Percentiles rank a stretch among this genome's conserved stretches.
phyloP scores from a whole-genome alignment of 2,888 invertebrate genomes.

The Polylopha cassiicola region DNA sequence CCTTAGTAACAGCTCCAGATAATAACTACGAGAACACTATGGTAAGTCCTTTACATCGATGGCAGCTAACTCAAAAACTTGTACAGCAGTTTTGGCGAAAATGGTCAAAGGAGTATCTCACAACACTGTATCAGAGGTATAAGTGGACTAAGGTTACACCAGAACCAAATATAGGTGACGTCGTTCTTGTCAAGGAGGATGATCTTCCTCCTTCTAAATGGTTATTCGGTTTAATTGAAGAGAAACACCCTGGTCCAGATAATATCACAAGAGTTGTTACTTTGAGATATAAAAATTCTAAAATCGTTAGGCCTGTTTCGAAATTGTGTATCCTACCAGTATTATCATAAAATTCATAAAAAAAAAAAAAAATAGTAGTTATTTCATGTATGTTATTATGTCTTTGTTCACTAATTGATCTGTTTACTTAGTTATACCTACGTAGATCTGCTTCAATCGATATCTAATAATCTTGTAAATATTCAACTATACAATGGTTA shows the following conservation, averaged over 20 bases:
- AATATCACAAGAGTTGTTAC: slow-evolving; percentile 9
- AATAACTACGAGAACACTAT: too few species aligned
- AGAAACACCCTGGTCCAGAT: slow-evolving; percentile 10
- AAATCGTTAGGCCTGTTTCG: slow-evolving; percentile 11
- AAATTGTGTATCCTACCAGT: slow-evolving; percentile 12
- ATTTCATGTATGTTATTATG: too few species aligned
- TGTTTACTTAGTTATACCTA: too few species aligned
- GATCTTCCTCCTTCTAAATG: slow-evolving; percentile 12
- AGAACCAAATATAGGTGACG: slow-evolving; percentile 11
- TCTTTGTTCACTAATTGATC: too few species aligned
- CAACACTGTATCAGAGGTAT: slow-evolving; percentile 8
- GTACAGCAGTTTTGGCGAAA: slow-evolving; percentile 8
- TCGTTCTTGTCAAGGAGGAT: slow-evolving; percentile 11
- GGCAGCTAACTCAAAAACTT: slow-evolving; percentile 7
- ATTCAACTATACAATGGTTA: too few species aligned
- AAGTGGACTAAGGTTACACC: slow-evolving; percentile 8
- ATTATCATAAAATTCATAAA: not conserved
- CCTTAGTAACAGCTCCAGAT: too few species aligned
- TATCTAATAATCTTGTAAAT: too few species aligned
- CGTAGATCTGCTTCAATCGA: too few species aligned
- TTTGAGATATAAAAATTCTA: not conserved
- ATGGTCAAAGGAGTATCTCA: slow-evolving; percentile 15
- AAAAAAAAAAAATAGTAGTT: too few species aligned
- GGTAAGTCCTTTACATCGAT: too few species aligned
- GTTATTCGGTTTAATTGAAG: slow-evolving; percentile 6